phyloP scores from a whole-genome alignment of 2,888 invertebrate species.

The Deilephila porcellus region DNA sequence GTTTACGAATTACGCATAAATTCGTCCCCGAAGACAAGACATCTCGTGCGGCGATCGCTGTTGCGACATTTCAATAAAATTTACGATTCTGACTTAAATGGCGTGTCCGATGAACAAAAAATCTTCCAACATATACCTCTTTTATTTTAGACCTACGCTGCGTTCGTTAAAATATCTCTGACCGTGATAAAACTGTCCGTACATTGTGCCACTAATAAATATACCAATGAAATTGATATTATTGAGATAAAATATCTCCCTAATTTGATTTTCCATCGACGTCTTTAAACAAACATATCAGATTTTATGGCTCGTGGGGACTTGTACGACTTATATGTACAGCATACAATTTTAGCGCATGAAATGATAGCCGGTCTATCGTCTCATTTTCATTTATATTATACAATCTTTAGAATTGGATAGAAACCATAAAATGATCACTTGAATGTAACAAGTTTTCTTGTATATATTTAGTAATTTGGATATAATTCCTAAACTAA shows the following conservation, averaged over 20 bases:
- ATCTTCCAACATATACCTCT: conserved; percentile 74
- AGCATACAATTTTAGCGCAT: conserved; percentile 43
- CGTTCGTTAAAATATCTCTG: conserved; percentile 82
- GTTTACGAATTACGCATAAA: conserved; percentile 85
- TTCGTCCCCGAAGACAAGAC: conserved; percentile 82
- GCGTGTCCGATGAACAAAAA: conserved; percentile 80
- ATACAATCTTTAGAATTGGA: background rate
- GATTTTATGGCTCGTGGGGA: conserved; percentile 44
- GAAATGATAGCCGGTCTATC: conserved; percentile 5
- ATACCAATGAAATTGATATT: conserved; percentile 70
- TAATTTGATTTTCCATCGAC: conserved; percentile 50
- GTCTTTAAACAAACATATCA: conserved; percentile 46
- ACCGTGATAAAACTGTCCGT: conserved; percentile 75
- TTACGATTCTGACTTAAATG: conserved; percentile 84
- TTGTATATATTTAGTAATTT: background rate
- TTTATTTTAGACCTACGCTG: conserved; percentile 77
- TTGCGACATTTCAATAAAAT: conserved; percentile 85
- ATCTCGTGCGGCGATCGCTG: conserved; percentile 82
- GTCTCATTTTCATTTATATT: conserved; percentile 20
- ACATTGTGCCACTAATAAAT: conserved; percentile 67
- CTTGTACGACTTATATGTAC: conserved; percentile 39
- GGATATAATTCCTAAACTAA: background rate
- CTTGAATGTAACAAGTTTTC: conserved; percentile 1
- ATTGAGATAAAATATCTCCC: conserved; percentile 49
- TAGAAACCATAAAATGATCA: background rate